Evolutionary conservation across 2,888 invertebrate genomes (phyloP).

Genomic region (Aporophyla lueneburgensis): DNA sequence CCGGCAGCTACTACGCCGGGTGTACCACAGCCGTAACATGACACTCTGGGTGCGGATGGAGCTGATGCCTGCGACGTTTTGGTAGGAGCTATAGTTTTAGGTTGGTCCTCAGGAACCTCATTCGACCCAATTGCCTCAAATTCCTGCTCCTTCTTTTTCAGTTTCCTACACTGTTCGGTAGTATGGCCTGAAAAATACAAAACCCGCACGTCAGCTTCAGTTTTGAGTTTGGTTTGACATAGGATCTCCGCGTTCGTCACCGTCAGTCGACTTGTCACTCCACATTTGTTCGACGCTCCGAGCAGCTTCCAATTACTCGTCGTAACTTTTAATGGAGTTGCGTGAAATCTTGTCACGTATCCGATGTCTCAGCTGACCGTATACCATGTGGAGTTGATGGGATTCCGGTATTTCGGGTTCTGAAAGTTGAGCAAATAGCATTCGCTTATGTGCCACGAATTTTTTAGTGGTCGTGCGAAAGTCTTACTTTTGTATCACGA

Average conservation of each 20-base stretch:
- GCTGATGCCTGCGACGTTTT: neutral
- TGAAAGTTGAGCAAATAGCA: constrained; percentile 18
- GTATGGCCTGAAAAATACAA: constrained; percentile 5
- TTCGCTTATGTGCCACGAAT: constrained; percentile 16
- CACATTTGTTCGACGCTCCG: constrained; percentile 16
- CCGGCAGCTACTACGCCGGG: neutral
- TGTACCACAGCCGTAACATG: neutral
- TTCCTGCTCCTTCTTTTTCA: neutral
- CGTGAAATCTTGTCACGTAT: neutral
- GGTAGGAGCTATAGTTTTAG: neutral
- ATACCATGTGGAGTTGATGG: constrained; percentile 30
- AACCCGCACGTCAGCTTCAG: constrained; percentile 1
- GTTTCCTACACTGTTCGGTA: constrained; percentile 13
- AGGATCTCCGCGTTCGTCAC: neutral
- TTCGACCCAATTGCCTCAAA: neutral
- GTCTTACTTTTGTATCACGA: neutral
- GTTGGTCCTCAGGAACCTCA: neutral
- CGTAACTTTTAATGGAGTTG: constrained; percentile 4
- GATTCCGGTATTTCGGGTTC: constrained; percentile 18
- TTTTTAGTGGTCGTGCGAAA: neutral
- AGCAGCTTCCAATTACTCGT: constrained; percentile 20
- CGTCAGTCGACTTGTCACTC: neutral
- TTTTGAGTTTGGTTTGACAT: neutral
- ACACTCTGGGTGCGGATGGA: neutral
- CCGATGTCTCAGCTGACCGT: neutral